A percentile compares a stretch with the other conserved stretches of the same genome.
These are phyloP conservation scores for Tipula lateralis DNA, from an alignment of 2,888 invertebrate species.

Conservation along the genomic window DNA sequence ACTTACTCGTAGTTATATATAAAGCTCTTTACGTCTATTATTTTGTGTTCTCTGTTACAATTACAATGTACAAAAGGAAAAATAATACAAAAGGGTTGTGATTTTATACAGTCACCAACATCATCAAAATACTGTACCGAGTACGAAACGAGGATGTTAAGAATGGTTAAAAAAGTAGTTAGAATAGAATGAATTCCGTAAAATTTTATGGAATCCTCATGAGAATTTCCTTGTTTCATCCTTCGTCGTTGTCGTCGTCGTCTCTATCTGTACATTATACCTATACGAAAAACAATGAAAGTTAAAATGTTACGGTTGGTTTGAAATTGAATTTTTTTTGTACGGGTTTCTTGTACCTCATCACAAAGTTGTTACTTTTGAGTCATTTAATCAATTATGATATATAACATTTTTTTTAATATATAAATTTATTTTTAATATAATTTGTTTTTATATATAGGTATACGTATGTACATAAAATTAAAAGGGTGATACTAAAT, in stretches of 20 bases:
- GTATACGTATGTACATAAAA: background rate
- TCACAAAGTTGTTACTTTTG: background rate
- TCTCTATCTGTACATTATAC: background rate
- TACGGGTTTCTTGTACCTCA: background rate
- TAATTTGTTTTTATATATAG: too few relatives aligned
- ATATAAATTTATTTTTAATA: background rate
- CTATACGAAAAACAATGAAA: background rate
- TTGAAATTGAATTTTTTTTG: constrained; percentile 14
- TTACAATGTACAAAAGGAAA: background rate
- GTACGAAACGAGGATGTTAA: background rate
- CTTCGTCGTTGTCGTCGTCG: background rate
- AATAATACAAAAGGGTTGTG: constrained; percentile 11
- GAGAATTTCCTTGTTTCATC: background rate
- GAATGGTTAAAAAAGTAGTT: background rate
- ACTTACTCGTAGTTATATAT: too few relatives aligned
- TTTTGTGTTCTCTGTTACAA: background rate
- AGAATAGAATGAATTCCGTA: too few relatives aligned
- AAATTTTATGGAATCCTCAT: background rate
- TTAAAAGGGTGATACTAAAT: background rate
- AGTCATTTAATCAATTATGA: constrained; percentile 19
- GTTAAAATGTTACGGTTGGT: constrained; percentile 11
- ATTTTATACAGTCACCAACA: background rate
- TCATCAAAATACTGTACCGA: background rate
- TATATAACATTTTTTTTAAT: background rate
- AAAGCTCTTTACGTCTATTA: background rate